phyloP scores from a whole-genome alignment of 2,113 vertebrate species.

The Crotophaga sulcirostris region DNA sequence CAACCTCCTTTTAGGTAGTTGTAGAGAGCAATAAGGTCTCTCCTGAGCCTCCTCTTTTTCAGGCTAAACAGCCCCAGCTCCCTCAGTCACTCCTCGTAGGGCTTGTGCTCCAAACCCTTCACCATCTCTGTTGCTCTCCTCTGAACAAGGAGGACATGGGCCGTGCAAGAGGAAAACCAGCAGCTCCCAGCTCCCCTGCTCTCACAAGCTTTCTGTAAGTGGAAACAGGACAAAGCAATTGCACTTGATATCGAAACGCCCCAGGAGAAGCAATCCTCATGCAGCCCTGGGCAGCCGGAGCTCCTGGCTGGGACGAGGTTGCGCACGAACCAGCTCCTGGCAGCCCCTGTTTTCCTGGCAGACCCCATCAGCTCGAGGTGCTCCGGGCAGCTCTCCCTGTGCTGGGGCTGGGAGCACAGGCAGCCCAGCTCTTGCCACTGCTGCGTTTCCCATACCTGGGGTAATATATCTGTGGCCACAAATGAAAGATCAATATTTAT shows the following conservation, averaged over 20 bases:
- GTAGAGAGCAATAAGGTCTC: too few relatives aligned
- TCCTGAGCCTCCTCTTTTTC: too few relatives aligned
- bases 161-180: background rate
- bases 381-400: rapidly evolving
- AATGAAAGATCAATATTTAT: slow-evolving; percentile 71
- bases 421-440: background rate
- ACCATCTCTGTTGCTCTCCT: too few relatives aligned
- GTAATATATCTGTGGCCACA: slow-evolving; percentile 42
- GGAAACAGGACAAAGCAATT: background rate
- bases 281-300: background rate
- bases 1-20: too few relatives aligned
- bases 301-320: rapidly evolving
- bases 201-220: background rate
- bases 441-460: background rate
- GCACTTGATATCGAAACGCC: rapidly evolving
- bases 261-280: rapidly evolving
- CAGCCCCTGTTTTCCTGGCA: background rate
- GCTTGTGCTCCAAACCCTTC: too few relatives aligned
- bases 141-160: too few relatives aligned
- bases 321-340: rapidly evolving
- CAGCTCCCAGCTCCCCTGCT: background rate
- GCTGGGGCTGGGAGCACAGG: rapidly evolving
- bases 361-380: rapidly evolving
- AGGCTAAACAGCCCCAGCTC: too few relatives aligned
- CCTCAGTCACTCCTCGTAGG: too few relatives aligned